Percentiles rank a stretch among this genome's conserved stretches.
Conservation (phyloP, 2,113 vertebrate genomes). For the Bubo scandiacus region DNA sequence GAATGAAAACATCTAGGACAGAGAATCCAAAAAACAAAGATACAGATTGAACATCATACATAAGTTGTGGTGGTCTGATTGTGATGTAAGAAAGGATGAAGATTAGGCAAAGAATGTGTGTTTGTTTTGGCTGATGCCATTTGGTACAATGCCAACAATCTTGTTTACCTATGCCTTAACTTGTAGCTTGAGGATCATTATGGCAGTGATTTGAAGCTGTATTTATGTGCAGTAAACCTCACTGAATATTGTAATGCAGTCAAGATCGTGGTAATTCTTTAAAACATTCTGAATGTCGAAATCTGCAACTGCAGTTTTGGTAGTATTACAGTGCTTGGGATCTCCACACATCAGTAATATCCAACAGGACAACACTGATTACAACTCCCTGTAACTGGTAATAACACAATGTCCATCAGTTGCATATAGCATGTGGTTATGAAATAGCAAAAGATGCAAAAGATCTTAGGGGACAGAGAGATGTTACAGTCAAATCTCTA, state of each 20-base stretch:
- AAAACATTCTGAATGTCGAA: not conserved
- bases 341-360: not conserved
- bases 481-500: not conserved
- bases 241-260: not conserved
- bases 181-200: not conserved
- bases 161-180: not conserved
- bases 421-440: not conserved
- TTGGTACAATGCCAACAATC: not conserved
- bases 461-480: not conserved
- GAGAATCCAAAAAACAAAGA: constrained; percentile 14
- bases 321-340: not conserved
- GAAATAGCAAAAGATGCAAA: not conserved
- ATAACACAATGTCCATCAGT: not conserved
- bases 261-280: not conserved
- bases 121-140: not conserved
- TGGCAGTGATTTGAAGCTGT: not conserved
- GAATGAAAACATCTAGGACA: not conserved
- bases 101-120: not conserved
- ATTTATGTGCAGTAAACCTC: not conserved
- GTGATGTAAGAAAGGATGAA: not conserved
- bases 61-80: not conserved
- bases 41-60: not conserved
- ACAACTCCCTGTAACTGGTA: not conserved
- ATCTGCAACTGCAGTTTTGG: not conserved
- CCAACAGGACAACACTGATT: not conserved